These are phyloP conservation scores for Halichondria panicea DNA, from an alignment of 37 sponge, comb jelly and placozoan genomes.

Conservation along the genomic window DNA sequence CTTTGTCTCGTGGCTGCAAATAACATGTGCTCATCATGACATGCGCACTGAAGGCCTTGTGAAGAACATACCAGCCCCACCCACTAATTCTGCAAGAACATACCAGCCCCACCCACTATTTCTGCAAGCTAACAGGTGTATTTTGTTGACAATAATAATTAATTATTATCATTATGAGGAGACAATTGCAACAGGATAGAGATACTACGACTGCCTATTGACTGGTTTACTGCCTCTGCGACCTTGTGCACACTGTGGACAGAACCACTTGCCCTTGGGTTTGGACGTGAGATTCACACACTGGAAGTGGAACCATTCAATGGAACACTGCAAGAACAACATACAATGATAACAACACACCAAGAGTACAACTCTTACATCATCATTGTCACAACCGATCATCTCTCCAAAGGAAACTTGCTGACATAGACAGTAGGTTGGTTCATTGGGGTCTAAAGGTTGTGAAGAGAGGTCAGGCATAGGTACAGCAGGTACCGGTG, in stretches of 20 bases:
- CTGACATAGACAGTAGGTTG: conserved; percentile 77
- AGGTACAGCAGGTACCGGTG: conserved; percentile 6
- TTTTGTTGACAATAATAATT: no score
- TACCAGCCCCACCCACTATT: no score
- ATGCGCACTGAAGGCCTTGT: no score
- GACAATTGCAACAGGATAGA: no score
- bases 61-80: no score
- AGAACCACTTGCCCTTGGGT: conserved; percentile 94
- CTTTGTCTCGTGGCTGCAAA: no score
- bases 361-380: conserved; percentile 46
- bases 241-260: conserved; percentile 57
- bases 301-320: conserved; percentile 96
- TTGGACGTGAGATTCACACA: conserved; percentile 90
- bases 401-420: conserved; percentile 95
- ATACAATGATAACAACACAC: not conserved
- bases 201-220: no score
- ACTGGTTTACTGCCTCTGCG: no score
- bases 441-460: conserved; percentile 83
- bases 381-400: conserved; percentile 96
- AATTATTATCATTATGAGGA: no score
- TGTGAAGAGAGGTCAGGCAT: conserved; percentile 66
- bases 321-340: conserved; percentile 8
- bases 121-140: no score
- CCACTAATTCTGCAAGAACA: no score
- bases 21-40: no score